These are phyloP conservation scores for Adelosebastes latens DNA, from an alignment of 2,797 vertebrate species.

Conservation along the genomic window DNA sequence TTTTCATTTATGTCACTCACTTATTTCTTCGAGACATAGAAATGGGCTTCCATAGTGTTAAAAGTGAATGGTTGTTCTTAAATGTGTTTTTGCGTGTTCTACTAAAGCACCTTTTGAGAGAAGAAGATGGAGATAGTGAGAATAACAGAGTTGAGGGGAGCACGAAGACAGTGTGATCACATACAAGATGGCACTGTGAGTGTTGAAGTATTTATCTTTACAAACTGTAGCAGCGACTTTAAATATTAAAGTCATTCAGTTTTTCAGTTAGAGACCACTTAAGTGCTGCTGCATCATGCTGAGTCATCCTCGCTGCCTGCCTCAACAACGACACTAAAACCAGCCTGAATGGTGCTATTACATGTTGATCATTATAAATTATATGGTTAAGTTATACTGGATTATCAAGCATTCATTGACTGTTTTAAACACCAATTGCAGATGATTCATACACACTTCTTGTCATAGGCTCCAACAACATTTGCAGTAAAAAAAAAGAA, in stretches of 20 bases:
- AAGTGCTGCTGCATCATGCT: neutral
- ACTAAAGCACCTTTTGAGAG: neutral
- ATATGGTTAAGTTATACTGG: neutral
- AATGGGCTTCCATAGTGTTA: neutral
- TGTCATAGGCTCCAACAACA: neutral
- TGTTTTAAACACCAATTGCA: neutral
- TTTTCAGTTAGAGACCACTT: conserved; percentile 5
- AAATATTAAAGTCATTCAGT: conserved; percentile 18
- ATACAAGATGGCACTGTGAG: neutral
- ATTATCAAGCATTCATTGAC: neutral
- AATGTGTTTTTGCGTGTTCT: neutral
- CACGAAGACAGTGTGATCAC: conserved; percentile 2
- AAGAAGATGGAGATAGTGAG: neutral
- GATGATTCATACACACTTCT: neutral
- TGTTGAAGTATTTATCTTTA: conserved; percentile 18
- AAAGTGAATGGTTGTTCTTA: neutral
- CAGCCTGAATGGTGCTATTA: neutral
- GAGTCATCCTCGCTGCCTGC: neutral
- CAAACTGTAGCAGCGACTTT: neutral
- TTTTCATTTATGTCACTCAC: neutral
- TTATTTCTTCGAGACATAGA: neutral
- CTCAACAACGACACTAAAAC: neutral
- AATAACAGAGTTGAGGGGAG: neutral
- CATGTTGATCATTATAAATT: neutral
- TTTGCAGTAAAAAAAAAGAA: too few species aligned